Conservation (phyloP, 2,113 vertebrate genomes). For the Cephalopholis sonnerati region DNA sequence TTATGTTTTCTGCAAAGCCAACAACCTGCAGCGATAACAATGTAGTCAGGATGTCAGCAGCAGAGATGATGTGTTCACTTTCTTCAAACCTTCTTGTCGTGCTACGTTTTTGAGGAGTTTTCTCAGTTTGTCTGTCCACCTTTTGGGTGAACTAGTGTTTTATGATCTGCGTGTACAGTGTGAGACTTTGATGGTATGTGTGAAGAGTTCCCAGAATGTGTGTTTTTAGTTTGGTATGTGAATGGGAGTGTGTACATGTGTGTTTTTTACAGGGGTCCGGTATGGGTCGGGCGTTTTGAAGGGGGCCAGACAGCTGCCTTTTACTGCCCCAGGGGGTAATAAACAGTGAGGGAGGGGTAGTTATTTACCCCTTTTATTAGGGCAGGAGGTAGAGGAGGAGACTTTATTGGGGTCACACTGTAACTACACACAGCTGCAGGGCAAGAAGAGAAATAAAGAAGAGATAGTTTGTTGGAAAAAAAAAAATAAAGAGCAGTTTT, state of each 20-base stretch:
- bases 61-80: not conserved
- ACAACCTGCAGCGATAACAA: conserved; percentile 3
- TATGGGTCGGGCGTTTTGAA: conserved; percentile 67
- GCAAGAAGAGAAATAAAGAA: conserved; percentile 60
- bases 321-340: conserved; percentile 87
- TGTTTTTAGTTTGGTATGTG: conserved; percentile 74
- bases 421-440: conserved; percentile 86
- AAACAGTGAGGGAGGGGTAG: conserved; percentile 83
- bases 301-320: conserved; percentile 85
- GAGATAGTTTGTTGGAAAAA: conserved; percentile 41
- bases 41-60: conserved; percentile 16
- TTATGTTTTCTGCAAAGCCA: conserved; percentile 14
- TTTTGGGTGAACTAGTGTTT: conserved; percentile 57
- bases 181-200: conserved; percentile 71
- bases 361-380: conserved; percentile 85
- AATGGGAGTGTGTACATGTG: conserved; percentile 49
- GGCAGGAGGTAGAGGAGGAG: conserved; percentile 77
- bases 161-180: conserved; percentile 73
- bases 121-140: conserved; percentile 35
- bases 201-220: conserved; percentile 75
- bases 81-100: not conserved
- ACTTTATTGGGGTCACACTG: conserved; percentile 87
- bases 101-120: conserved; percentile 5
- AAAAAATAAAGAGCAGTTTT: conserved; percentile 46
- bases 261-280: conserved; percentile 66